A percentile compares a stretch with the other conserved stretches of the same genome.
Conservation (phyloP, 2,797 vertebrate genomes). For the Diplodus puntazzo region DNA sequence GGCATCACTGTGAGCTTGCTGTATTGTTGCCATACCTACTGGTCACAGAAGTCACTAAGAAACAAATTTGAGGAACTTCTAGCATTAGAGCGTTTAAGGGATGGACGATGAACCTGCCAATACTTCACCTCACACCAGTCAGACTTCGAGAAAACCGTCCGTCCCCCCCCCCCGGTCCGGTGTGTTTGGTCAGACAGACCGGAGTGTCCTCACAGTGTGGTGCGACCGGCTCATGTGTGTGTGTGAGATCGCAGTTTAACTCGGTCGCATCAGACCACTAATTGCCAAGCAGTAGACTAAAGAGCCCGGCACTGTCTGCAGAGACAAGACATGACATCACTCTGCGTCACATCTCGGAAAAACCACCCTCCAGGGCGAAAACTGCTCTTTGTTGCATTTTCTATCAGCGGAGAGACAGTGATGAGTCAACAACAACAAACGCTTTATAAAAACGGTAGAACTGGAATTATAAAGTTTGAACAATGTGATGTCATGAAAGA, state of each 20-base stretch:
- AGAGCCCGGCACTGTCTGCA: slow-evolving; percentile 65
- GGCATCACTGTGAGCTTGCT: not conserved
- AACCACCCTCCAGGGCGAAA: not conserved
- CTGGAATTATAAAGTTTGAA: not conserved
- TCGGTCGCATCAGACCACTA: slow-evolving; percentile 82
- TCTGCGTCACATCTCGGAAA: slow-evolving; percentile 62
- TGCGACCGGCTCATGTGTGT: slow-evolving; percentile 80
- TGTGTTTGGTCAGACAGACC: slow-evolving; percentile 76
- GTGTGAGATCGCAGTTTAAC: slow-evolving; percentile 78
- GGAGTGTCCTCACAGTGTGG: slow-evolving; percentile 81
- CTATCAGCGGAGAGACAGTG: not conserved
- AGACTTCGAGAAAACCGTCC: not conserved
- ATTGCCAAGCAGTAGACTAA: slow-evolving; percentile 77
- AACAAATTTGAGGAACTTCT: not conserved
- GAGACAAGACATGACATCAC: slow-evolving; percentile 77
- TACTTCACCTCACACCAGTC: not conserved
- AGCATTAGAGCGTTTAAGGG: not conserved
- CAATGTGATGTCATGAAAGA: not conserved
- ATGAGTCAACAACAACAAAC: not conserved
- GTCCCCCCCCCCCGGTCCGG: slow-evolving; percentile 13
- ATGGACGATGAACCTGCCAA: not conserved
- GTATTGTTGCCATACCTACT: not conserved
- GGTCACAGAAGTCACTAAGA: not conserved
- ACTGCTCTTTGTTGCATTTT: slow-evolving; percentile 26
- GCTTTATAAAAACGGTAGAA: not conserved